A percentile compares a stretch with the other conserved stretches of the same genome.
Evolutionary conservation across 2,113 vertebrate species (phyloP).

Genomic region (Pontoporia blainvillei): DNA sequence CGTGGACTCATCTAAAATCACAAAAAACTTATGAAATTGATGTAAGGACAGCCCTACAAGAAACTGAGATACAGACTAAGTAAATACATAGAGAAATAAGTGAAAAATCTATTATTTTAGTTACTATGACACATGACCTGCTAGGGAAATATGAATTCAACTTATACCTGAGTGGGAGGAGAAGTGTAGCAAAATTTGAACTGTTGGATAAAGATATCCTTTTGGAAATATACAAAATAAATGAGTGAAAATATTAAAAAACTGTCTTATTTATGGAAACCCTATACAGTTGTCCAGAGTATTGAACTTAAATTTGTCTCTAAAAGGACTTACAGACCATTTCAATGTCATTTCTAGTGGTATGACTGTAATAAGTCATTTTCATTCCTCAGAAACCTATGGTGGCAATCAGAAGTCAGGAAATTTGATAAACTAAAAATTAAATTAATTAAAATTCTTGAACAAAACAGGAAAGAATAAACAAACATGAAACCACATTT

Average conservation of each 20-base stretch:
- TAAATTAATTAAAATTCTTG: not conserved
- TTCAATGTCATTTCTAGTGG: not conserved
- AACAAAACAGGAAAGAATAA: not conserved
- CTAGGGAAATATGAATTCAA: not conserved
- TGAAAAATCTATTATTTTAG: not conserved
- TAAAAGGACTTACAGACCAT: not conserved
- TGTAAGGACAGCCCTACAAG: not conserved
- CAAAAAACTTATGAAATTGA: not conserved
- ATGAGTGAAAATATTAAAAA: not conserved
- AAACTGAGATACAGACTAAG: not conserved
- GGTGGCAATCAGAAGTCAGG: not conserved
- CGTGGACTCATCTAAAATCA: not conserved
- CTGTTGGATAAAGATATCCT: not conserved
- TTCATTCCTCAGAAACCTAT: not conserved
- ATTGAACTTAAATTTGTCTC: constrained; percentile 5
- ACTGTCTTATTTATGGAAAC: not conserved
- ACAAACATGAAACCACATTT: not conserved
- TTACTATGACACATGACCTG: not conserved
- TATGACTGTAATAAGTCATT: not conserved
- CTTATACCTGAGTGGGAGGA: not conserved
- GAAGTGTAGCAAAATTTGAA: not conserved
- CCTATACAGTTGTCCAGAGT: not conserved
- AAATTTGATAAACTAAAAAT: not conserved
- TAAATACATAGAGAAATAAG: not conserved
- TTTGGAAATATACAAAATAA: not conserved